Base-by-base conservation (phyloP, 2,797 vertebrate genomes). In the Darevskia mixta region DNA sequence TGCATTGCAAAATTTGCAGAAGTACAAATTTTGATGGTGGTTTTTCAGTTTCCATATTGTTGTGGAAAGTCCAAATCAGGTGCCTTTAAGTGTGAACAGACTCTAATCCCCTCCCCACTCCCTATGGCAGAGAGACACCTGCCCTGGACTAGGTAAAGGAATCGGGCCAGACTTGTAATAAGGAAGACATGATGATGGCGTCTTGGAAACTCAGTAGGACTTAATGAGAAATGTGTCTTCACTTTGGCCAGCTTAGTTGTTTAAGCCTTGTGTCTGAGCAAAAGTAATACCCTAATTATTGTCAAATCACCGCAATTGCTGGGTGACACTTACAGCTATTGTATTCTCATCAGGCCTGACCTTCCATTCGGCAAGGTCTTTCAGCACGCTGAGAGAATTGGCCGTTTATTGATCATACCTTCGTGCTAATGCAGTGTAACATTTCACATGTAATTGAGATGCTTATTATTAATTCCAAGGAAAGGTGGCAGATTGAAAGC, bases 321-420 rank as follows among this genome's bases (percentile, higher is more conserved):
- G 77, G 25, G 86, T 89, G 91, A 89, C 88, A 91, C 64, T 92
- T 93, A 55, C 58, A 86, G 79, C 89, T 93, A 88, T 92, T 89
- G 82, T 92, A 92, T 92, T 94, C 93, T 94, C 87, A 90, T 92
- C 92, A 96, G 92, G 80, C 86, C 43, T 86, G 94, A 94, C 94
- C 92, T 96, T 91, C 10, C 83, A 45, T 91, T 94, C 90, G 85
- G 83, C 81, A 93, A 91, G 91, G 89, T 93, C 90, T 95, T 69
- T 92, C 89, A 90, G 90, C 75, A 86, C 32, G 85, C 67, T 85
- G 88, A 89, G 88, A 88, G 85, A 92, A 94, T 88, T 80, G 89
- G 79, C 86, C 86, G 73, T 84, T 95, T 96, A 96, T 96, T 93
- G 96, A 96, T 96, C 94, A 89, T 11, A 69, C 32, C 55, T 92